Evolutionary conservation across 2,888 invertebrate species (phyloP).

Genomic region (Myopa tessellatipennis): DNA sequence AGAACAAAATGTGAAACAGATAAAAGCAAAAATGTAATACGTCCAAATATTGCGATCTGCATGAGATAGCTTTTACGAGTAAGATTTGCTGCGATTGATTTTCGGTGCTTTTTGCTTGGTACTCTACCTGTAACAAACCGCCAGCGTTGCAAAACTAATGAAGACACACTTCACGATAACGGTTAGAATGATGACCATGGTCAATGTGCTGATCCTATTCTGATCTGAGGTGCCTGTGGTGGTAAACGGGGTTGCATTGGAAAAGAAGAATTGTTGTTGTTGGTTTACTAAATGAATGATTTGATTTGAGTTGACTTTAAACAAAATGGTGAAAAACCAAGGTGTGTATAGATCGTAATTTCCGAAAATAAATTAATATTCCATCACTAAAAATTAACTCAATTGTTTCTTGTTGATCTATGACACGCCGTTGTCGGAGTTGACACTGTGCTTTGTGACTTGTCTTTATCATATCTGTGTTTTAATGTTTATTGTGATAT

Average conservation of each 20-base stretch:
- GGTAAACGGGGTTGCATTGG: slow-evolving; percentile 19
- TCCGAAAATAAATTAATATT: neutral
- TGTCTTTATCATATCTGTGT: no score
- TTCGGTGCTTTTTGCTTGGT: slow-evolving; percentile 61
- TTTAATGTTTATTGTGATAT: no score
- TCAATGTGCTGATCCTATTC: slow-evolving; percentile 88
- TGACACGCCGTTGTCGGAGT: no score
- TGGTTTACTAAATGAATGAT: neutral
- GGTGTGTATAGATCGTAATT: slow-evolving; percentile 26
- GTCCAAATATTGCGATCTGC: no score
- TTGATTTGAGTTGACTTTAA: slow-evolving; percentile 7
- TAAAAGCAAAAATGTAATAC: no score
- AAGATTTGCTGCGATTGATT: neutral
- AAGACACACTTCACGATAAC: slow-evolving; percentile 93
- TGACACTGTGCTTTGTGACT: no score
- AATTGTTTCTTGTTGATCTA: no score
- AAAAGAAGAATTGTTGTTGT: slow-evolving; percentile 18
- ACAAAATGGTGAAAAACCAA: neutral
- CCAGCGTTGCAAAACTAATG: slow-evolving; percentile 94
- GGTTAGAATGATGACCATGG: slow-evolving; percentile 92
- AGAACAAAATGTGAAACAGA: neutral
- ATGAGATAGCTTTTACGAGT: no score
- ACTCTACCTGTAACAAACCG: slow-evolving; percentile 93
- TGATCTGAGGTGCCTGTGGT: slow-evolving; percentile 78
- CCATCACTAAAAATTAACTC: no score